These are phyloP conservation scores for Cyrtorhinus lividipennis DNA, from an alignment of 1,140 invertebrate species.

Conservation along the genomic window DNA sequence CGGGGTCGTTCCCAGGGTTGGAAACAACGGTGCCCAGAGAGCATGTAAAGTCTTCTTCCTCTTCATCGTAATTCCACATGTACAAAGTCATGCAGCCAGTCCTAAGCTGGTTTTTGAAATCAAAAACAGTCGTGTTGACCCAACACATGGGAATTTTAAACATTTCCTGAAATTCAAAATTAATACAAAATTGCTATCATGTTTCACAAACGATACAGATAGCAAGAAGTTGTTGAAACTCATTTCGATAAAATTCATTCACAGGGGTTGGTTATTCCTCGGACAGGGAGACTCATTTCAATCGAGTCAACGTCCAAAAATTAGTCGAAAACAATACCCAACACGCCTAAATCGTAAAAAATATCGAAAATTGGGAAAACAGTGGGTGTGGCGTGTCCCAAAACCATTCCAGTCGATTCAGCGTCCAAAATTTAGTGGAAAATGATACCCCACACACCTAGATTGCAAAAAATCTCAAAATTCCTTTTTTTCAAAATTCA, in stretches of 20 bases:
- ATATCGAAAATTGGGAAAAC: too few species aligned
- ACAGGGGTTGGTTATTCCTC: too few species aligned
- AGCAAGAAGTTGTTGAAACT: background rate
- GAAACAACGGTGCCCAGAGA: conserved; percentile 71
- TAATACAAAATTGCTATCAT: conserved; percentile 7
- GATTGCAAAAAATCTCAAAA: too few species aligned
- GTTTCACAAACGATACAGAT: background rate
- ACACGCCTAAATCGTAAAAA: too few species aligned
- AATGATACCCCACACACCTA: too few species aligned
- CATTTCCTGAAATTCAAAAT: conserved; percentile 45
- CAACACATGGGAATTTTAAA: conserved; percentile 74
- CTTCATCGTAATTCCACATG: conserved; percentile 81
- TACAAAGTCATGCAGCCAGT: conserved; percentile 73
- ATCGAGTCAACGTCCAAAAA: too few species aligned
- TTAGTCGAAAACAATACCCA: too few species aligned
- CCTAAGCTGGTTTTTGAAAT: conserved; percentile 76
- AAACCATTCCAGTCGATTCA: too few species aligned
- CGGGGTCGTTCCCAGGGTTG: conserved; percentile 65
- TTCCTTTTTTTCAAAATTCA: too few species aligned
- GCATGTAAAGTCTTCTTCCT: conserved; percentile 74
- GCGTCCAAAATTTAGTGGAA: too few species aligned
- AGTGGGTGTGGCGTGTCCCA: too few species aligned
- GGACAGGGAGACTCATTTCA: too few species aligned
- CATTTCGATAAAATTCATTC: background rate
- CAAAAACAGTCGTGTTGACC: conserved; percentile 88